phyloP scores from a whole-genome alignment of 1,140 invertebrate species.

The Lordiphosa stackelbergi region DNA sequence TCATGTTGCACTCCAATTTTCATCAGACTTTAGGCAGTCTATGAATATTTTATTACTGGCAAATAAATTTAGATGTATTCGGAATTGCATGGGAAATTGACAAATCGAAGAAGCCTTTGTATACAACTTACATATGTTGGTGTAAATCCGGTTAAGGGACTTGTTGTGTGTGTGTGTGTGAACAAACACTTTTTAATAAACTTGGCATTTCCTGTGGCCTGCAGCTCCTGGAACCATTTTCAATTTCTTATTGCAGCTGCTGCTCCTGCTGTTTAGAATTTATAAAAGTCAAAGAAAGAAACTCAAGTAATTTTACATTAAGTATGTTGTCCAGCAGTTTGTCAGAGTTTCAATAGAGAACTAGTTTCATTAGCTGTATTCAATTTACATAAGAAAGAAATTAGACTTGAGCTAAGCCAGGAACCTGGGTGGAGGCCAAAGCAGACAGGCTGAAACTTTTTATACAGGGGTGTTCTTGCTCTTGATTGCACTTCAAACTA shows the following conservation, averaged over 20 bases:
- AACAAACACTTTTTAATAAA: conserved; percentile 7
- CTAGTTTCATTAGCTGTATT: not conserved
- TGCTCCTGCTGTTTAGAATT: conserved; percentile 1
- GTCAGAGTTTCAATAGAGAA: not conserved
- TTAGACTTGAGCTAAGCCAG: too few species aligned
- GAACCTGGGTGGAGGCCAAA: too few species aligned
- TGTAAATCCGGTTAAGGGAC: too few species aligned
- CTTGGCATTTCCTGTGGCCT: conserved; percentile 35
- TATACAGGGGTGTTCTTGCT: too few species aligned
- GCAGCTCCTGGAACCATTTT: conserved; percentile 12
- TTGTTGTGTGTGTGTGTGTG: not conserved
- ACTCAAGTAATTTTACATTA: not conserved
- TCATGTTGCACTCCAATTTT: conserved; percentile 12
- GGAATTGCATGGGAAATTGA: too few species aligned
- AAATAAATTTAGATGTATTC: too few species aligned
- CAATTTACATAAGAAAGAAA: not conserved
- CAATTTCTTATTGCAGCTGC: conserved; percentile 23
- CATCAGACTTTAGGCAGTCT: conserved; percentile 1
- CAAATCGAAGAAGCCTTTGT: too few species aligned
- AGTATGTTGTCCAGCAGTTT: conserved; percentile 14
- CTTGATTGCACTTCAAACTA: too few species aligned
- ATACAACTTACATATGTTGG: too few species aligned
- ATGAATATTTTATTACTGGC: too few species aligned
- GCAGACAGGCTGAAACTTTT: too few species aligned
- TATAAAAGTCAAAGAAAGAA: not conserved